A percentile compares a stretch with the other conserved stretches of the same genome.
These are phyloP conservation scores for Euura lappo DNA, from an alignment of 1,140 invertebrate species.

Conservation along the genomic window DNA sequence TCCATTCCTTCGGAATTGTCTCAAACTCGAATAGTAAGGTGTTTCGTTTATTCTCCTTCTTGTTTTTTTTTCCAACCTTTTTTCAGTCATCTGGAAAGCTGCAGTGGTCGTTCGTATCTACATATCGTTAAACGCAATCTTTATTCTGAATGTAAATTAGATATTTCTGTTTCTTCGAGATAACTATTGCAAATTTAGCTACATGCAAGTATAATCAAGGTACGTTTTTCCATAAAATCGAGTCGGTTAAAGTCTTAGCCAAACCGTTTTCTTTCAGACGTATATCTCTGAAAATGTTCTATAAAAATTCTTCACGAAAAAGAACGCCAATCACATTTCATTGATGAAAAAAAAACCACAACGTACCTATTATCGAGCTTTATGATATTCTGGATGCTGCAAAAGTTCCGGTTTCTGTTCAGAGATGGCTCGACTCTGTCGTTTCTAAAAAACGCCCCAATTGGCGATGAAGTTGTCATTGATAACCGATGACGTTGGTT, in stretches of 20 bases:
- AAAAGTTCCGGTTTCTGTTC: neutral
- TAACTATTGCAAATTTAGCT: neutral
- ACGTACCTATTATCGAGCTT: too few species aligned
- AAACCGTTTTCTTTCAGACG: too few species aligned
- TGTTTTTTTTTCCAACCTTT: constrained; percentile 31
- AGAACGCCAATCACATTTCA: too few species aligned
- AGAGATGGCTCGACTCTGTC: neutral
- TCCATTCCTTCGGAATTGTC: constrained; percentile 47
- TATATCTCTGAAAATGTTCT: too few species aligned
- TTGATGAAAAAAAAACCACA: too few species aligned
- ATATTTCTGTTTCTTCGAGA: neutral
- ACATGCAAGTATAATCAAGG: constrained; percentile 3
- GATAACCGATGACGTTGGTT: too few species aligned
- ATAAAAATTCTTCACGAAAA: too few species aligned
- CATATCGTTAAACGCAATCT: constrained; percentile 46
- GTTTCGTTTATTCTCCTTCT: constrained; percentile 17
- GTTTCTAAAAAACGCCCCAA: neutral
- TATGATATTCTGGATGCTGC: too few species aligned
- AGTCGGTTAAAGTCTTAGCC: too few species aligned
- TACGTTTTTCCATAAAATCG: neutral
- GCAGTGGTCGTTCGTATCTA: constrained; percentile 41
- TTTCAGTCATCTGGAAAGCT: constrained; percentile 45
- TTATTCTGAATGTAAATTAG: constrained; percentile 1
- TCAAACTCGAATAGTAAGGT: constrained; percentile 16
- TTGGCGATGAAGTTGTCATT: too few species aligned